Evolutionary conservation across 2,888 invertebrate species (phyloP), one percentile per base, ranked within the genome.

Genomic region (Willowsia nigromaculata): DNA sequence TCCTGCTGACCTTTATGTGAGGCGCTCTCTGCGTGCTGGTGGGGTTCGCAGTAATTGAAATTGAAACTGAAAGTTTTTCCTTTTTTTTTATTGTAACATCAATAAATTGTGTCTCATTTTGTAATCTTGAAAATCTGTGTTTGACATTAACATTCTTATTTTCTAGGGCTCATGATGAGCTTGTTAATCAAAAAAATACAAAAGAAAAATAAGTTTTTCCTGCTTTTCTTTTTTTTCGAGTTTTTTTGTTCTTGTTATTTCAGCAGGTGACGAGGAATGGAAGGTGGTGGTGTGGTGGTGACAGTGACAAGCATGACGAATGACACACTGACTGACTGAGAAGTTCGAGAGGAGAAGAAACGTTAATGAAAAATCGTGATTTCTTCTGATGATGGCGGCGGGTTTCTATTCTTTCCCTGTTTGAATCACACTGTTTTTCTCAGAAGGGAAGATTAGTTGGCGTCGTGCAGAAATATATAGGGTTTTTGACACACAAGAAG

Each of bases 261-360:
- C 33, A 40, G 40, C 71, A 71, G 71, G 71, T 71, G 71, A 71
- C 22, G 22, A 68, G 9, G 33, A 37, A 6, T 18, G 33, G 37
- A n/a, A 25, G 68, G 22, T 7, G 40, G 40, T 68, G 18, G 71
- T 71, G 71, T 0, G 4, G 62, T 40, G 71, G n/a, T 30, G 83
- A n/a, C n/a, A n/a, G 53, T 84, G 68, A 84, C 68, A 74, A 84
- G 47, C 84, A 74, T 84, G 84, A 84, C 84, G 84, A 68, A 84
- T 84, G 74, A 71, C 84, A 84, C 74, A 84, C 68, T 84, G 68
- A 83, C 83, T 43, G 53, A 83, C 83, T 83, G 18, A n/a, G 56
- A 56, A 56, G 56, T 25, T 1, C 5, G 11, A 22, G 56, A 47
- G 50, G 37, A 74, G 74, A 50, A n/a, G 47, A 15, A 25, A n/a